Percentiles rank a stretch among this genome's conserved stretches.
Conservation (phyloP, 1,140 invertebrate species). For the Drosophila repletoides region DNA sequence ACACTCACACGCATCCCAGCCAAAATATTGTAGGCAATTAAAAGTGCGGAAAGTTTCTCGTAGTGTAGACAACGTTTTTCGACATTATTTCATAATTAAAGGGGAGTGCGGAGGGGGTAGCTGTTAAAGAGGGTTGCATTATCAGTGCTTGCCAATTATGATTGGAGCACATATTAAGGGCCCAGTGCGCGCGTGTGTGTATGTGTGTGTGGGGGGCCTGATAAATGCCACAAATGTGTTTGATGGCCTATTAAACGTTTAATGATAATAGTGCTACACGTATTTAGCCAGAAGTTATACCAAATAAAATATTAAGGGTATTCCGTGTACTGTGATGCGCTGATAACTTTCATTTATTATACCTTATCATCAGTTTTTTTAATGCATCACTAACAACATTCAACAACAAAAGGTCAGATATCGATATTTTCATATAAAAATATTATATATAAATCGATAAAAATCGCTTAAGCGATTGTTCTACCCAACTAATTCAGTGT, state of each 20-base stretch:
- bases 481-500: too few species aligned
- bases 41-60: constrained; percentile 51
- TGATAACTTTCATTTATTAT: too few species aligned
- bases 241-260: constrained; percentile 75
- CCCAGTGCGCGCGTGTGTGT: background rate
- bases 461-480: too few species aligned
- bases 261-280: constrained; percentile 43
- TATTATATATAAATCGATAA: too few species aligned
- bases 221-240: constrained; percentile 37
- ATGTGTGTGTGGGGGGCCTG: constrained; percentile 14
- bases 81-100: constrained; percentile 52
- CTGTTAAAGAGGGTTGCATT: constrained; percentile 16
- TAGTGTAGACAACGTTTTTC: constrained; percentile 13
- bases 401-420: too few species aligned
- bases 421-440: too few species aligned
- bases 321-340: background rate
- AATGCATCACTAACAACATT: too few species aligned
- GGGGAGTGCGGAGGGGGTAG: background rate
- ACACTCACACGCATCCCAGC: constrained; percentile 17
- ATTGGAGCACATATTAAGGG: constrained; percentile 39
- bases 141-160: constrained; percentile 71
- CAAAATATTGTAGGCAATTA: constrained; percentile 69
- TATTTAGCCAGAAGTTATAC: too few species aligned
- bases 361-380: too few species aligned
- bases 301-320: background rate